phyloP scores from a whole-genome alignment of 2,113 vertebrate species.

The Tetrax tetrax region DNA sequence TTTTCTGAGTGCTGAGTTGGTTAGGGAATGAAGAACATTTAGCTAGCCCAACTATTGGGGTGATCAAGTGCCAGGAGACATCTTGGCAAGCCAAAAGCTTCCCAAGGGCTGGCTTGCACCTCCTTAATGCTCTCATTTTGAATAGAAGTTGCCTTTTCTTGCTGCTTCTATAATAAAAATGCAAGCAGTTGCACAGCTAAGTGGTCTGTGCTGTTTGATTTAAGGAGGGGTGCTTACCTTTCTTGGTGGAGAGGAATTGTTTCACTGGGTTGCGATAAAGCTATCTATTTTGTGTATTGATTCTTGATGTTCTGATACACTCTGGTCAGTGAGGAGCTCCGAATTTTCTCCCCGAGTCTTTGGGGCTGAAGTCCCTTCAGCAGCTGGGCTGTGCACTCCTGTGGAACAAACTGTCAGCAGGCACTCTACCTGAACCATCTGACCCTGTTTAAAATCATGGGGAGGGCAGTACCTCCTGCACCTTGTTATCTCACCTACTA shows the following conservation, averaged over 20 bases:
- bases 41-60: background rate
- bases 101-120: background rate
- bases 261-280: background rate
- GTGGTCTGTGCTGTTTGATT: background rate
- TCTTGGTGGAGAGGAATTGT: background rate
- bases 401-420: background rate
- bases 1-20: conserved; percentile 21
- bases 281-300: background rate
- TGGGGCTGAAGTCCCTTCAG: background rate
- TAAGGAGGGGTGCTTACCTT: background rate
- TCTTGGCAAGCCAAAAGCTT: conserved; percentile 3
- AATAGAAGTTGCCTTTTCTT: background rate
- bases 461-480: background rate
- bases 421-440: background rate
- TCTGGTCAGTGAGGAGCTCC: background rate
- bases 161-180: conserved; percentile 16
- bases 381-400: background rate
- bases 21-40: conserved; percentile 27
- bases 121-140: conserved; percentile 7
- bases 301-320: background rate
- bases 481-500: background rate
- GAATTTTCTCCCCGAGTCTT: background rate
- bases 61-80: conserved; percentile 14
- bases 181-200: background rate
- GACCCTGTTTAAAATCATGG: background rate